A percentile compares a stretch with the other conserved stretches of the same genome.
Evolutionary conservation across 2,113 vertebrate genomes (phyloP).

Genomic region (Plestiodon gilberti): DNA sequence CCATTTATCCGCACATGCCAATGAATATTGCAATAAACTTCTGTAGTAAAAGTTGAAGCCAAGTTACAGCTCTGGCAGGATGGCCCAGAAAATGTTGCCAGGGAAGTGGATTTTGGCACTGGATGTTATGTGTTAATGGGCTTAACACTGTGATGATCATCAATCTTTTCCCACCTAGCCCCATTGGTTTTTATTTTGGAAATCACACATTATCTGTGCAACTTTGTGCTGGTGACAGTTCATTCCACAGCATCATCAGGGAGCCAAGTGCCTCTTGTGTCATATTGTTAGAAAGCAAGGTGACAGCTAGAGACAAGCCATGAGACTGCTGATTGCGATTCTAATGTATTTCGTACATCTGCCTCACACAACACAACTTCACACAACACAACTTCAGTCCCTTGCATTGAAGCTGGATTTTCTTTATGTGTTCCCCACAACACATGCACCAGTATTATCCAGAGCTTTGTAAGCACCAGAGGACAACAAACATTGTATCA

Average conservation of each 20-base stretch:
- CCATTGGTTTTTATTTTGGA: conserved; percentile 1
- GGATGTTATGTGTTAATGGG: background rate
- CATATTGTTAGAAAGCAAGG: background rate
- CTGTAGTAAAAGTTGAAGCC: conserved; percentile 17
- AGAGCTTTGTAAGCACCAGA: background rate
- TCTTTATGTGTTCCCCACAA: background rate
- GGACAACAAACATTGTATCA: background rate
- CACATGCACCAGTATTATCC: background rate
- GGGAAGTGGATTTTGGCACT: conserved; percentile 34
- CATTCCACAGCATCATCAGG: background rate
- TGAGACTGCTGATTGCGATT: background rate
- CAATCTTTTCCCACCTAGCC: conserved; percentile 10
- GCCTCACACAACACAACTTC: no score
- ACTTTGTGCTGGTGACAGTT: background rate
- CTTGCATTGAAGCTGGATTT: background rate
- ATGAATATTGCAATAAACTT: background rate
- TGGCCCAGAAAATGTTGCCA: conserved; percentile 1
- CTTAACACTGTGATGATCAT: conserved; percentile 9
- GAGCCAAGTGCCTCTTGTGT: conserved; percentile 7
- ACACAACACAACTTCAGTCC: background rate
- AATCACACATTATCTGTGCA: conserved; percentile 12
- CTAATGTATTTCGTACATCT: background rate
- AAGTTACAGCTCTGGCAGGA: conserved; percentile 21
- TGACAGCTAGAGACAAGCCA: background rate
- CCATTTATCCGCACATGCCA: conserved; percentile 5